Base-by-base conservation (phyloP, 53 echinoderm and acorn worm species). In the Holothuria scabra region DNA sequence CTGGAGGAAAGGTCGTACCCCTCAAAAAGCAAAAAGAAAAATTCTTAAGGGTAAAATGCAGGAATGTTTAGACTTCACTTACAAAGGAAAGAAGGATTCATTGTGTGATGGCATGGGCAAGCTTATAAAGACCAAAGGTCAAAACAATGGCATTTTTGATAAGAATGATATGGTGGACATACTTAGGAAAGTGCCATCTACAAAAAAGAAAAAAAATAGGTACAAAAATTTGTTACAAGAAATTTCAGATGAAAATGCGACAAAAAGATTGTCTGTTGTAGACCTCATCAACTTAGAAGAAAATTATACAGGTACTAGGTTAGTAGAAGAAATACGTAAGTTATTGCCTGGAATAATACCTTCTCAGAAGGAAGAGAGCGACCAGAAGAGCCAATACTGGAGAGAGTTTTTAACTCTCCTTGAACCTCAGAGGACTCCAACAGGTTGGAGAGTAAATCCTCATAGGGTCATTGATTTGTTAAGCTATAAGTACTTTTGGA, bases 381-480 rank as follows among this genome's bases (percentile, higher is more conserved):
- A 81, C 10, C 25, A 26, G 41, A 87, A 69, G 55, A 28, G 66
- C 5, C 28, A 46, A 32, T 87, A 81, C 56, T 52, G 28, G 67
- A 25, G 24, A n/a, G 81, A 86, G 59, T 90, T 86, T 90, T 31
- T 59, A 22, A 26, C 82, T 46, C 46, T 85, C 1, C 56, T 90
- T 14, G 32, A 59, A 31, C 90, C 90, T 28, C 67, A 65, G 46
- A 66, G 86, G 28, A 90, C 90, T 41, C 48, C 74, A 46, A 86
- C 90, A 32, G 86, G 90, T 11, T 90, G 86, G 90, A 55, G 24
- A 21, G 67, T 90, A 34, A 32, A 90, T 58, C 83, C 90, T 60
- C 25, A 26, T 16, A 70, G 86, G n/a, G 34, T 90, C 32, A 30
- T 90, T 28, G 63, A 86, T 5, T 41, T 90, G 9, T 56, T 86